These are phyloP conservation scores for Saxidomus purpurata DNA, from an alignment of 1,140 invertebrate species.

Conservation along the genomic window DNA sequence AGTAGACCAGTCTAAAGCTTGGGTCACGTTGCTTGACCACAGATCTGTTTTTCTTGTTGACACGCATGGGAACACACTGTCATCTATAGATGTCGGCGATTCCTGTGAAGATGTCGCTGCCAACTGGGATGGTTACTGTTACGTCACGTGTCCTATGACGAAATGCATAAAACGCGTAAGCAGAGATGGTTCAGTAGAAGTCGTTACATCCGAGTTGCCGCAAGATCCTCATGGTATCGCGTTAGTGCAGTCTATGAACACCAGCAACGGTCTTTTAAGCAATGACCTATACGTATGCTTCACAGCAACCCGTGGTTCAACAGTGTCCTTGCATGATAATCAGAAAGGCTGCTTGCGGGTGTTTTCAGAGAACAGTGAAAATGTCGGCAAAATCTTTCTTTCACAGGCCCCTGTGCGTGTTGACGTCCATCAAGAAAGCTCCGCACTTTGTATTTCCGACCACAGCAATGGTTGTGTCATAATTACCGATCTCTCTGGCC, in stretches of 20 bases:
- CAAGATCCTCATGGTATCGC: constrained; percentile 45
- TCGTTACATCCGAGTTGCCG: background rate
- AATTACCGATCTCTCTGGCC: constrained; percentile 23
- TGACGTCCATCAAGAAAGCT: background rate
- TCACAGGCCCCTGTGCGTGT: constrained; percentile 36
- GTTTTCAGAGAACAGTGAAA: constrained; percentile 1
- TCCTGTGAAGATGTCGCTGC: constrained; percentile 23
- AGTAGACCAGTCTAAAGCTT: background rate
- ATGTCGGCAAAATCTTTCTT: background rate
- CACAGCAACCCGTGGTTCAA: background rate
- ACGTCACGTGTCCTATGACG: constrained; percentile 28
- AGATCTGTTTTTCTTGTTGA: background rate
- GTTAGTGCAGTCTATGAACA: background rate
- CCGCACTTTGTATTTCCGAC: constrained; percentile 25
- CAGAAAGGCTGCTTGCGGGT: constrained; percentile 33
- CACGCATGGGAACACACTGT: background rate
- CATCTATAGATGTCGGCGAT: constrained; percentile 8
- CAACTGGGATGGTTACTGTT: constrained; percentile 3
- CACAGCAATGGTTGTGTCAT: constrained; percentile 34
- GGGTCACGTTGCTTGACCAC: constrained; percentile 40
- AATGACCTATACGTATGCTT: constrained; percentile 50
- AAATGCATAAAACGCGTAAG: constrained; percentile 7
- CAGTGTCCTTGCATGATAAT: background rate
- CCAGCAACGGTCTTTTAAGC: too few relatives aligned
- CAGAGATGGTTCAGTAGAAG: background rate